Evolutionary conservation across 2,797 vertebrate genomes (phyloP), one percentile per base, ranked within the genome.

Genomic region (Cephalopachus bancanus): DNA sequence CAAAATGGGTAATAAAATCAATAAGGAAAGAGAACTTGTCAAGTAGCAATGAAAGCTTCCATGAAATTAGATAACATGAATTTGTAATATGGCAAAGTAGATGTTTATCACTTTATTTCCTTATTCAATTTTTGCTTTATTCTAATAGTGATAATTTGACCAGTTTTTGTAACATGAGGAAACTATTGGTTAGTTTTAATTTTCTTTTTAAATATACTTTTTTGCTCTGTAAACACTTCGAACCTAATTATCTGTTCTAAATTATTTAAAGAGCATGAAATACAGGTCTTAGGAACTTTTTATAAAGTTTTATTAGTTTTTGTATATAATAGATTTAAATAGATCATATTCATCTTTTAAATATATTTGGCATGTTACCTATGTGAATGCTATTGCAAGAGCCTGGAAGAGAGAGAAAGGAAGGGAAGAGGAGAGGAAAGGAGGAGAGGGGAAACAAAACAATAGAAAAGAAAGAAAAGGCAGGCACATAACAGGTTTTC

Each of bases 121-220:
- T 87, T 55, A 44, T 51, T 91, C 15, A 37, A 20, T 22, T 71
- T 79, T 81, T 37, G 30, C 30, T 60, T 89, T 83, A 24, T 69
- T 89, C 26, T 55, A n/a, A 81, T 26, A 10, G 20, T 12, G 62
- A 17, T 71, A 26, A 30, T 86, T 72, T 86, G 72, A 49, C 8
- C 3, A 53, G 30, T 44, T 28, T 93, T 80, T 87, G 51, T 11
- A 49, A 69, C 7, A 30, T 24, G 9, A 71, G 7, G 37, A 67
- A 87, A 95, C 10, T 10, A 44, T 20, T 30, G n/a, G 5, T 22
- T 78, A 19, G n/a, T 17, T 84, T 83, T 69, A 26, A 9, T 75
- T 84, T 76, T 64, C 28, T 71, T 93, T 88, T 67, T 7, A 87
- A 90, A 90, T 28, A 30, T 67, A 22, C 3, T 93, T 75, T n/a